These are phyloP conservation scores for Leptinotarsa texana DNA, from an alignment of 1,140 invertebrate species.

Conservation along the genomic window DNA sequence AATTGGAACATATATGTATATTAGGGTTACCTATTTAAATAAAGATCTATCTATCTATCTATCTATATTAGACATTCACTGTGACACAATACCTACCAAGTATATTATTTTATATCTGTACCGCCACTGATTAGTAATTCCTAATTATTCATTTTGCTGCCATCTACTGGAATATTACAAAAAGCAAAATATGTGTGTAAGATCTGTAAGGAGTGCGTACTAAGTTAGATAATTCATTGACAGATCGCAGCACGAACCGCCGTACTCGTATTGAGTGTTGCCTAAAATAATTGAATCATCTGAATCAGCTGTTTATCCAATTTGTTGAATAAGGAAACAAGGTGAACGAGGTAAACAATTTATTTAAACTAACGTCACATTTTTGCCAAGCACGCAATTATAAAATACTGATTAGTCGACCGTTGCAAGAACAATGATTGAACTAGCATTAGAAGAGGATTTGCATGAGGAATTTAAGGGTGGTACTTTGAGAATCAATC, in stretches of 20 bases:
- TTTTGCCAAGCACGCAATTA: neutral
- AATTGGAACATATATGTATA: no score
- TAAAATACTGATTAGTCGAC: neutral
- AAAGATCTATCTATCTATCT: no score
- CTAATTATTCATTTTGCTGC: no score
- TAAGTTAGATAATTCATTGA: neutral
- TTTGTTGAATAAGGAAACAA: constrained; percentile 21
- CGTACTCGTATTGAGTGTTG: constrained; percentile 1
- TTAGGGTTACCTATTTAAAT: no score
- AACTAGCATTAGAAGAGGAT: constrained; percentile 48
- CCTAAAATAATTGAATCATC: constrained; percentile 21
- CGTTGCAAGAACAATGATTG: constrained; percentile 28
- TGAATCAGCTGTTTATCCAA: constrained; percentile 31
- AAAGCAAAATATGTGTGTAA: no score
- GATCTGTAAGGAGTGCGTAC: no score
- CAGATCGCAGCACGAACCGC: neutral
- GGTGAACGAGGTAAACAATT: neutral
- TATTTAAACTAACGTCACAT: neutral
- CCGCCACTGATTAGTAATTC: no score
- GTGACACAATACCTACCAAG: no score
- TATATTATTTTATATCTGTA: no score
- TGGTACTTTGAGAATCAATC: constrained; percentile 46
- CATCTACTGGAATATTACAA: no score
- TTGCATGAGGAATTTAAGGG: constrained; percentile 50
- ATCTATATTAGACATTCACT: no score